phyloP scores from a whole-genome alignment of 2,888 invertebrate genomes.

The Notodonta dromedarius region DNA sequence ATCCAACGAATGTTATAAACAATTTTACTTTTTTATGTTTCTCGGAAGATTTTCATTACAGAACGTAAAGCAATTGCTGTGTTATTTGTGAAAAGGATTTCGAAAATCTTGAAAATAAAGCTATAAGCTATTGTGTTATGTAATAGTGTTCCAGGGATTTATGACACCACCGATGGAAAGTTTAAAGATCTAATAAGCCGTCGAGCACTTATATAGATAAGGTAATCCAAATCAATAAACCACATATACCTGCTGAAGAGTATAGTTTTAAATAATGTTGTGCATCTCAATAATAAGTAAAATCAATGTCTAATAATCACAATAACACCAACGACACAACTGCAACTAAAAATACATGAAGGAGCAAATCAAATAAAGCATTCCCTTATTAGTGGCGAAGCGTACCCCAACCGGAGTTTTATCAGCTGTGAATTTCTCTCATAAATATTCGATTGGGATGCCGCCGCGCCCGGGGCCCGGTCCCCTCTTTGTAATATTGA shows the following conservation, averaged over 20 bases:
- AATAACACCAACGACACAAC: constrained; percentile 9
- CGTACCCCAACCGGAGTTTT: constrained; percentile 56
- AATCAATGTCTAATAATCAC: not conserved
- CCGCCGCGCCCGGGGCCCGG: constrained; percentile 43
- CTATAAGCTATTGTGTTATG: too few species aligned
- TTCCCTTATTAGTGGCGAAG: constrained; percentile 56
- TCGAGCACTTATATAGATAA: too few species aligned
- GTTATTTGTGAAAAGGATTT: not conserved
- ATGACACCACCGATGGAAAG: too few species aligned
- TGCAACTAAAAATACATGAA: constrained; percentile 18
- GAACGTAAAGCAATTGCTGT: not conserved
- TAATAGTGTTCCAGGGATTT: too few species aligned
- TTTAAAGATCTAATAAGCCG: too few species aligned
- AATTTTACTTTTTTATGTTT: constrained; percentile 2
- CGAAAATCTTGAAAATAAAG: not conserved
- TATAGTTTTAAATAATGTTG: too few species aligned
- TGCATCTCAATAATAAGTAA: not conserved
- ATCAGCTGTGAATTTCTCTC: constrained; percentile 78
- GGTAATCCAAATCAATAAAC: too few species aligned
- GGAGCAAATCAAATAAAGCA: constrained; percentile 43
- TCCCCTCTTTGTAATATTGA: constrained; percentile 65
- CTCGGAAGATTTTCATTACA: not conserved
- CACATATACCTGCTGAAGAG: too few species aligned
- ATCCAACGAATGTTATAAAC: constrained; percentile 8
- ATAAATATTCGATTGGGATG: constrained; percentile 77